These are phyloP conservation scores for Trissoscelio sp. DNA, from an alignment of 2,888 invertebrate species.

Conservation along the genomic window DNA sequence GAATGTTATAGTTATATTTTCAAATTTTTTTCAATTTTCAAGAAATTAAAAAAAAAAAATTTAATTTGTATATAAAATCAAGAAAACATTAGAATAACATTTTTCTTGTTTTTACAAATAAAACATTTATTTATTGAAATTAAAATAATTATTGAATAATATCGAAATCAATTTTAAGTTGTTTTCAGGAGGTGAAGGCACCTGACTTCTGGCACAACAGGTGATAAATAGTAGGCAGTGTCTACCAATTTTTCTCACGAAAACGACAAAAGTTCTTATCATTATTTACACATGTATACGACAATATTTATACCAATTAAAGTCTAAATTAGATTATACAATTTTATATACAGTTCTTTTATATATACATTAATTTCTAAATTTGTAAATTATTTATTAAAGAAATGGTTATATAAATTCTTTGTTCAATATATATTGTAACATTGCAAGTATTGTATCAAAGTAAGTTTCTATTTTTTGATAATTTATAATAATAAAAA, in stretches of 20 bases:
- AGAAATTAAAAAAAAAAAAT: too few species aligned
- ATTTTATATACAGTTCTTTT: constrained; percentile 39
- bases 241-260: constrained; percentile 50
- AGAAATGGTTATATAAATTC: too few species aligned
- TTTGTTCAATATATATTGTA: too few species aligned
- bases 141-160: constrained; percentile 16
- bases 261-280: constrained; percentile 20
- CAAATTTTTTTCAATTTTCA: too few species aligned
- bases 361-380: neutral
- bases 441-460: too few species aligned
- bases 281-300: constrained; percentile 45
- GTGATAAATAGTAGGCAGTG: constrained; percentile 74
- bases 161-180: constrained; percentile 47
- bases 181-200: constrained; percentile 73
- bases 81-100: too few species aligned
- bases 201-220: constrained; percentile 74
- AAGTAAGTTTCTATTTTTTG: too few species aligned
- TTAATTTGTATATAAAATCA: neutral
- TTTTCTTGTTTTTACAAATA: too few species aligned
- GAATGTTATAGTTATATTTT: too few species aligned
- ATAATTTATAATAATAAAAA: too few species aligned
- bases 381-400: too few species aligned
- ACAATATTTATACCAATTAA: constrained; percentile 41
- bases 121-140: too few species aligned
- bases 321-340: constrained; percentile 49